Evolutionary conservation across 2,888 invertebrate genomes (phyloP).

Genomic region (Odontothrips loti): DNA sequence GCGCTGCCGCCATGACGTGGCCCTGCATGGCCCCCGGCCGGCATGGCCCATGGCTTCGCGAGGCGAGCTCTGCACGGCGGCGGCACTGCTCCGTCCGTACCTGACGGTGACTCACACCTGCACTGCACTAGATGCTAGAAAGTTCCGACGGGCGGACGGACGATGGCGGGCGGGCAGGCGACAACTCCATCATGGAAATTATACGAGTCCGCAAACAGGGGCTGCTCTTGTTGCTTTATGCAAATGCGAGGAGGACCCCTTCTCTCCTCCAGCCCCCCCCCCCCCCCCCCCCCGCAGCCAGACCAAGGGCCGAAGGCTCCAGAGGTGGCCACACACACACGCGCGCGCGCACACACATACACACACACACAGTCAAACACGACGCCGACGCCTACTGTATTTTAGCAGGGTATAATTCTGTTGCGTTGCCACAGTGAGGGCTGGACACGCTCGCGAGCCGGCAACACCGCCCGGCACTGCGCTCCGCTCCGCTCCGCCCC

Average conservation of each 20-base stretch:
- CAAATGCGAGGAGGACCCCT: background rate
- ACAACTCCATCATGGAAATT: background rate
- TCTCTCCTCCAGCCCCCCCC: background rate
- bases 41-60: no score
- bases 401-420: slow-evolving; percentile 19
- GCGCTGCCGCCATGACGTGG: no score
- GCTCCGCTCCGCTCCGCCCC: background rate
- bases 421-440: background rate
- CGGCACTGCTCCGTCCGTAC: no score
- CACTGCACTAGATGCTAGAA: no score
- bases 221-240: background rate
- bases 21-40: no score
- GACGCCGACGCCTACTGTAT: background rate
- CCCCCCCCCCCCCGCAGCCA: background rate
- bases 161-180: background rate
- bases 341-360: no score
- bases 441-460: slow-evolving; percentile 14
- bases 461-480: background rate
- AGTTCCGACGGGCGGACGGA: no score
- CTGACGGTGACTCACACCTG: no score
- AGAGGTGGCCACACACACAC: no score
- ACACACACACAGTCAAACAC: no score
- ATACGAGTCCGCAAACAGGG: background rate
- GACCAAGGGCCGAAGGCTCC: no score
- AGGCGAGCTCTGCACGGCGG: no score